Conservation (phyloP, 2,888 invertebrate species). For the Muscina levida region DNA sequence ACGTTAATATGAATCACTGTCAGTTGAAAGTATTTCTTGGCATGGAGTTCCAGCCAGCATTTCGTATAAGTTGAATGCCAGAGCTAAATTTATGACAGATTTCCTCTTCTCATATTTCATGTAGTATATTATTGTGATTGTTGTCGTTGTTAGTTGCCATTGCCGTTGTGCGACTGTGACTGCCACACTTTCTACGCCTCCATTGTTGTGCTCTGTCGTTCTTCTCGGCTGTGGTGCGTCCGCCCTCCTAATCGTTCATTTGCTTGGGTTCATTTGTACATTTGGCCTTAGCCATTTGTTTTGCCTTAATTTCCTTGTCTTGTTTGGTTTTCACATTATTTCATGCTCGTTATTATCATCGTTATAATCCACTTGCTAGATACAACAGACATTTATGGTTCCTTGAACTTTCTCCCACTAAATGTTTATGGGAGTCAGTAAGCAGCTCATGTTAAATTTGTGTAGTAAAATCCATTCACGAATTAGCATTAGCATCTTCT, state of each 20-base stretch:
- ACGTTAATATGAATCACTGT: constrained; percentile 55
- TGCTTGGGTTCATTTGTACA: constrained; percentile 13
- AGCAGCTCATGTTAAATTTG: no score
- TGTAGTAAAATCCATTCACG: no score
- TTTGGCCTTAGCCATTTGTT: constrained; percentile 22
- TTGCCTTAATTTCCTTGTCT: constrained; percentile 12
- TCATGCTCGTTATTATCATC: constrained; percentile 12
- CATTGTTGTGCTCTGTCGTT: background rate
- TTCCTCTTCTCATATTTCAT: constrained; percentile 33
- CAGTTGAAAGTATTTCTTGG: constrained; percentile 43
- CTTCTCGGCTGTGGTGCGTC: background rate
- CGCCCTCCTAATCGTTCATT: constrained; percentile 21
- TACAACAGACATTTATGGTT: constrained; percentile 8
- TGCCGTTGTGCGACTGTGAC: constrained; percentile 16
- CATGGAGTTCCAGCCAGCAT: constrained; percentile 53
- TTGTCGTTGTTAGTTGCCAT: background rate
- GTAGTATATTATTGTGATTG: background rate
- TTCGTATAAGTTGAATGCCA: constrained; percentile 35
- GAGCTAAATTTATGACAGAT: constrained; percentile 33
- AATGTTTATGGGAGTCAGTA: no score
- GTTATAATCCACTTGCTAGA: background rate
- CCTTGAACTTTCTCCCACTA: constrained; percentile 32
- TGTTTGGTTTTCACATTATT: constrained; percentile 18
- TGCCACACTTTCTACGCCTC: constrained; percentile 11
- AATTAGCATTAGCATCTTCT: no score